These are phyloP conservation scores for Istiophorus platypterus DNA, from an alignment of 2,113 vertebrate genomes.

Conservation along the genomic window DNA sequence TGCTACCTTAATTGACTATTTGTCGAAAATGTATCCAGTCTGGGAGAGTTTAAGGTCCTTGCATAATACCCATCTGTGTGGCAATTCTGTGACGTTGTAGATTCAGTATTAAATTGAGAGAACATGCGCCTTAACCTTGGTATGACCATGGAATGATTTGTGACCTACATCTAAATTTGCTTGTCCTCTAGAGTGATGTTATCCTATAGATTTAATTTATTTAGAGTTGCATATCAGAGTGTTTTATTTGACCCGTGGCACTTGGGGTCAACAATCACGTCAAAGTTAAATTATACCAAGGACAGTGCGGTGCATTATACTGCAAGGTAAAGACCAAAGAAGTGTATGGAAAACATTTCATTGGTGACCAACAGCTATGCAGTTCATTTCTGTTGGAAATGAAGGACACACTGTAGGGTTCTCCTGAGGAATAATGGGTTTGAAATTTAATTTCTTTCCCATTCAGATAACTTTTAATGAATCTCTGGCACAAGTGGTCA, in stretches of 20 bases:
- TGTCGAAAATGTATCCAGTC: background rate
- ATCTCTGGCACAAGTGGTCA: background rate
- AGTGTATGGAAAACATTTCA: conserved; percentile 3
- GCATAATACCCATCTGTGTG: background rate
- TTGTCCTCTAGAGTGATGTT: conserved; percentile 29
- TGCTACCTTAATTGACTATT: background rate
- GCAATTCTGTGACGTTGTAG: background rate
- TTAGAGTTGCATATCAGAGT: conserved; percentile 30
- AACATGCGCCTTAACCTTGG: conserved; percentile 48
- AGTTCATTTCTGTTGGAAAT: background rate
- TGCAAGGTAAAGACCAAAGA: background rate
- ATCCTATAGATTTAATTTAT: conserved; percentile 41
- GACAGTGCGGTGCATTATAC: background rate
- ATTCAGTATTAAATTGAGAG: background rate
- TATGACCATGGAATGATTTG: conserved; percentile 9
- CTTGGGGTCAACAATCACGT: conserved; percentile 14
- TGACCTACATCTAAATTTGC: conserved; percentile 17
- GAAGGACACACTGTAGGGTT: background rate
- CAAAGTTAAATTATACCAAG: conserved; percentile 50
- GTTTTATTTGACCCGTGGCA: conserved; percentile 28
- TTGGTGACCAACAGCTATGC: background rate
- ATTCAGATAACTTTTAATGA: conserved; percentile 16
- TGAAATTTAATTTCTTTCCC: conserved; percentile 6
- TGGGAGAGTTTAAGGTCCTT: background rate
- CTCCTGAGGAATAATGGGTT: background rate